Base-by-base conservation (phyloP, 1,140 invertebrate genomes). In the Microplitis mediator region DNA sequence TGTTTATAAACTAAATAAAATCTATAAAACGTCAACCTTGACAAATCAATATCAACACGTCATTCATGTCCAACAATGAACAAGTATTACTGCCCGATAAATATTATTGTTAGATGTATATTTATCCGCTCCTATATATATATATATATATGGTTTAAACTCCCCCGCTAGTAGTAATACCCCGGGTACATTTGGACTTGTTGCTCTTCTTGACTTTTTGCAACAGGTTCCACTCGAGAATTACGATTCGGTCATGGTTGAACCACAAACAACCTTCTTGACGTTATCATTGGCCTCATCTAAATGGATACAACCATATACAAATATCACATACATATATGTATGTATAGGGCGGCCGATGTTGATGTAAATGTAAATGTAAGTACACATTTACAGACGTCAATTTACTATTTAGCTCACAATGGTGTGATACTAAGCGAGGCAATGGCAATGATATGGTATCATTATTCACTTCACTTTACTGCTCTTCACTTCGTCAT, bases 121-220 rank as follows among this genome's bases (percentile, higher is more conserved):
- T 6, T 3, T 56, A 56, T 56, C 0, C 14, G 4, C n/a, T 54
- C 13, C 5, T 54, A 14, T n/a, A 54, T 13, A 54, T 54, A 54
- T 45, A 45, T 11, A 45, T 9, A 45, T 45, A 45, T 11, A 6
- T 45, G 11, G 11, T 45, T 45, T 45, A 56, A 56, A 58, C 35
- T 51, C 31, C n/a, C 14, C 8, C 36, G 11, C 9, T 9, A n/a
- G 13, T 8, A 60, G 39, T n/a, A n/a, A 23, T 23, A 23, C 23
- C 39, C 31, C 45, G 8, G 23, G 9, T 50, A 61, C 36, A 66
- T 58, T 67, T 72, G n/a, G 56, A 72, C 71, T 72, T 72, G 71
- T 72, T 72, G 71, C 71, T 50, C 63, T 14, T 45, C n/a, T 60
- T 64, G 60, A 64, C 36, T 72, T 72, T 72, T 72, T 72, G 71